Evolutionary conservation across 2,113 vertebrate genomes (phyloP).

Genomic region (Atractosteus spatula): DNA sequence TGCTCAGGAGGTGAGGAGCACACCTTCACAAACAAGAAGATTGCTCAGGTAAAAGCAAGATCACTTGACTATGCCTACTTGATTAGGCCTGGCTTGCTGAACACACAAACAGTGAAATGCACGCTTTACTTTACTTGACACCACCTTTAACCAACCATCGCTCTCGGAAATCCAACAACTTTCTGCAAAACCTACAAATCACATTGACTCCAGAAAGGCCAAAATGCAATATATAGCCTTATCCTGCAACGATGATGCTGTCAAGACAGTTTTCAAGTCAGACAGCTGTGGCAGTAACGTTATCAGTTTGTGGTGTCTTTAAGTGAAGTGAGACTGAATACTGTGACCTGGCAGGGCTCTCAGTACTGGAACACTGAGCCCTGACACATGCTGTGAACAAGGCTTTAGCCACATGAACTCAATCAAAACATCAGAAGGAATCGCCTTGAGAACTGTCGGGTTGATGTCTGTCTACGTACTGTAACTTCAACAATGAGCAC

Average conservation of each 20-base stretch:
- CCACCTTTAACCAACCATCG: neutral
- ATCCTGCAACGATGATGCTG: too few relatives aligned
- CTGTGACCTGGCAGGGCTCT: too few relatives aligned
- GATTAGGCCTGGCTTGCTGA: neutral
- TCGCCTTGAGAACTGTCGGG: constrained; percentile 10
- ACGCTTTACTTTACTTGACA: neutral
- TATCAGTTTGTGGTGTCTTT: too few relatives aligned
- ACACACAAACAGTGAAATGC: neutral
- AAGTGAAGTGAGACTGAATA: too few relatives aligned
- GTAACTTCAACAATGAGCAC: too few relatives aligned
- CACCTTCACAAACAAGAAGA: neutral
- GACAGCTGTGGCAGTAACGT: too few relatives aligned
- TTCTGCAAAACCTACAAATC: too few relatives aligned
- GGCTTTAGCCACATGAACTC: neutral
- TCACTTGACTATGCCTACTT: neutral
- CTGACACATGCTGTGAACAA: constrained; percentile 10
- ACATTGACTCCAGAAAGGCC: too few relatives aligned
- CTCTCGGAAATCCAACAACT: neutral
- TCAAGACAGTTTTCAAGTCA: too few relatives aligned
- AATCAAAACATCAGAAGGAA: constrained; percentile 8
- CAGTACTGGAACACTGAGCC: too few relatives aligned
- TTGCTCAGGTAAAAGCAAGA: neutral
- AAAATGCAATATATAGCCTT: too few relatives aligned
- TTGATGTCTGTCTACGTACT: constrained; percentile 10
- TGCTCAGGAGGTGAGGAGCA: neutral